Percentiles rank a stretch among this genome's conserved stretches.
These are phyloP conservation scores for Cephus runcator DNA, from an alignment of 2,888 invertebrate genomes.

Conservation along the genomic window DNA sequence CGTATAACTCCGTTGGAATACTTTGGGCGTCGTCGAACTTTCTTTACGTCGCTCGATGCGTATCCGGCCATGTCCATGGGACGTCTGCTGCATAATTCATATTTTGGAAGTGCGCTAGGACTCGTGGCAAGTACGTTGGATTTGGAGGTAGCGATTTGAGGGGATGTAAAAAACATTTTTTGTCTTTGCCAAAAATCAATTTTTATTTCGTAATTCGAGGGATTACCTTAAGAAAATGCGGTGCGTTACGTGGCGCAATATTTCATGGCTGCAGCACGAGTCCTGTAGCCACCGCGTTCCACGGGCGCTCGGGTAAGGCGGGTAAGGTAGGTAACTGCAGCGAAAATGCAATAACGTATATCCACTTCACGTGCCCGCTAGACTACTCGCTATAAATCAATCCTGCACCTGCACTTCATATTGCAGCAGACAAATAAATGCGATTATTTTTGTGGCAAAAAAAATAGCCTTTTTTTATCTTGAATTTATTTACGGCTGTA, in stretches of 20 bases:
- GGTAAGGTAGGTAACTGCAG: background rate
- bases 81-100: background rate
- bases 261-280: background rate
- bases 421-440: slow-evolving; percentile 4
- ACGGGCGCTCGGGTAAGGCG: background rate
- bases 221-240: background rate
- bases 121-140: background rate
- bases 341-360: slow-evolving; percentile 8
- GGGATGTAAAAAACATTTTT: no score
- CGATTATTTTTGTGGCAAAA: background rate
- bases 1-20: background rate
- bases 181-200: background rate
- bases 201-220: background rate
- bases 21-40: background rate
- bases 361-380: slow-evolving; percentile 23
- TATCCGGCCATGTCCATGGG: background rate
- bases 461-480: background rate
- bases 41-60: background rate
- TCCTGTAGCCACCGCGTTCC: background rate
- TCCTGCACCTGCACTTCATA: slow-evolving; percentile 35
- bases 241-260: background rate
- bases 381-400: slow-evolving; percentile 38
- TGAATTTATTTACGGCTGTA: background rate
- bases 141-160: background rate
- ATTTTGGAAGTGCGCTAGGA: background rate